Conservation (phyloP, 2,113 vertebrate genomes). For the Callaeas wilsoni region DNA sequence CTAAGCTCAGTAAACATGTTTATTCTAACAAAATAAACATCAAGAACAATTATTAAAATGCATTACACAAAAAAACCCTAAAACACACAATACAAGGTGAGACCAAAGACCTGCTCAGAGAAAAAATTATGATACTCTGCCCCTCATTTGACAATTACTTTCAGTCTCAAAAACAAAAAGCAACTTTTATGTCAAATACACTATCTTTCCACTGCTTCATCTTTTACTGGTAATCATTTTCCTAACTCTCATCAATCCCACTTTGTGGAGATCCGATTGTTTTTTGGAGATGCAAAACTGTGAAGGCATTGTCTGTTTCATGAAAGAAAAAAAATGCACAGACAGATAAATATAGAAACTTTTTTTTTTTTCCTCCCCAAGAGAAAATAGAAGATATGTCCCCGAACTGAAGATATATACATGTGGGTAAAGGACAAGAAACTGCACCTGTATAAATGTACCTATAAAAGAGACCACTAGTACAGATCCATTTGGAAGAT, state of each 20-base stretch:
- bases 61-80: background rate
- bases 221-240: background rate
- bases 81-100: background rate
- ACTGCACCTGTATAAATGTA: background rate
- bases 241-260: background rate
- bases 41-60: background rate
- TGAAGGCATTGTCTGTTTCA: background rate
- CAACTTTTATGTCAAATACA: background rate
- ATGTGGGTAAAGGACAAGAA: background rate
- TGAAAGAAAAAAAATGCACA: background rate
- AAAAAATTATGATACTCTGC: background rate
- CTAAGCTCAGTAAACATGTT: background rate
- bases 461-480: background rate
- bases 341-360: background rate
- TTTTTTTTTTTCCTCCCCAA: no score
- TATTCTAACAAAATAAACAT: background rate
- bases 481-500: background rate
- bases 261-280: background rate
- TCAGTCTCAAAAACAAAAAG: background rate
- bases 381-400: background rate
- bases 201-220: background rate
- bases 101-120: background rate
- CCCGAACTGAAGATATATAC: background rate
- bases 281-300: background rate
- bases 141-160: background rate